Evolutionary conservation across 2,797 vertebrate genomes (phyloP).

Genomic region (Tangara arthus): DNA sequence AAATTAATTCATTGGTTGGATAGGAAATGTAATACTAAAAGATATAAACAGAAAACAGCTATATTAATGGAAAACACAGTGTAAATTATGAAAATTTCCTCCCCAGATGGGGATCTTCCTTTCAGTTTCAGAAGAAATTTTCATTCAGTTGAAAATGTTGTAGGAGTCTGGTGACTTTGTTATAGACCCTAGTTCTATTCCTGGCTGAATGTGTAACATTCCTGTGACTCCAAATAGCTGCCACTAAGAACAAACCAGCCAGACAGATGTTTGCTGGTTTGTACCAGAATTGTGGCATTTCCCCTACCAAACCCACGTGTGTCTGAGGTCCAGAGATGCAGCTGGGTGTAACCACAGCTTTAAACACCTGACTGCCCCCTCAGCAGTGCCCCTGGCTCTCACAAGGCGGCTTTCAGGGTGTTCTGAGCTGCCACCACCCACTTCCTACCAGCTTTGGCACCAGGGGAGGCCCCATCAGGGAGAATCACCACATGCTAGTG

Average conservation of each 20-base stretch:
- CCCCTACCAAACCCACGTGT: background rate
- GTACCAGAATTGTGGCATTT: background rate
- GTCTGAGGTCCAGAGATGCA: background rate
- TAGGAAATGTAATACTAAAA: background rate
- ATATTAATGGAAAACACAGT: background rate
- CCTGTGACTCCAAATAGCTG: background rate
- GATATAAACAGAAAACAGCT: background rate
- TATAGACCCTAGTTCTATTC: background rate
- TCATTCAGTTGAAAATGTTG: background rate
- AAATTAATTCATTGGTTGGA: background rate
- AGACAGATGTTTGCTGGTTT: background rate
- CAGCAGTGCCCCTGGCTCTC: accelerated
- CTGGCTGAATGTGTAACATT: background rate
- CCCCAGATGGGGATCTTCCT: background rate
- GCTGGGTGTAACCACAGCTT: background rate
- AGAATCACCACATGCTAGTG: accelerated
- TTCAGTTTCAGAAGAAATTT: background rate
- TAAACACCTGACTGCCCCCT: background rate
- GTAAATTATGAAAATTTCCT: background rate
- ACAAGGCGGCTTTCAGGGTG: background rate
- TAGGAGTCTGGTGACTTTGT: background rate
- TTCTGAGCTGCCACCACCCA: accelerated
- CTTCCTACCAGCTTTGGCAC: accelerated
- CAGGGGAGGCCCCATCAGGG: accelerated
- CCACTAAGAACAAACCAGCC: background rate